Evolutionary conservation across 2,888 invertebrate genomes (phyloP).

Genomic region (Thera britannica): DNA sequence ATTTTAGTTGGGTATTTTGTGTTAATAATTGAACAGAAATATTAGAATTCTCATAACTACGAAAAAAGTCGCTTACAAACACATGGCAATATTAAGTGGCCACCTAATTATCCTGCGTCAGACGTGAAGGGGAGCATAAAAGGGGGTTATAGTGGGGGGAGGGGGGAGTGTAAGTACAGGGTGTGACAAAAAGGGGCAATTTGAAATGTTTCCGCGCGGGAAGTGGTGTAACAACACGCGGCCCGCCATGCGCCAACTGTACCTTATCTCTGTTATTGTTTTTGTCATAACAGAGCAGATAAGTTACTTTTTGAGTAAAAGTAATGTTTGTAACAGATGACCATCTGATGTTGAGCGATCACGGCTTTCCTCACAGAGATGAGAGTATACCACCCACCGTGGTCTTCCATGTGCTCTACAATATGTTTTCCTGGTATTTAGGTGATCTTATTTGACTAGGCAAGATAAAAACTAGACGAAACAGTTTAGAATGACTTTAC

Average conservation of each 20-base stretch:
- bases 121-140: conserved; percentile 1
- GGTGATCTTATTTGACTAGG: too few relatives aligned
- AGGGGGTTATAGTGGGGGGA: neutral
- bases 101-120: conserved; percentile 28
- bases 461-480: too few relatives aligned
- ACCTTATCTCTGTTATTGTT: conserved; percentile 22
- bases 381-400: too few relatives aligned
- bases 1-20: conserved; percentile 12
- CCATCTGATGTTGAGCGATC: too few relatives aligned
- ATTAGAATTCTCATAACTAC: conserved; percentile 10
- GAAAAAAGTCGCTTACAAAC: conserved; percentile 19
- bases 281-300: neutral
- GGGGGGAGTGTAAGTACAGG: conserved; percentile 27
- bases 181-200: conserved; percentile 38
- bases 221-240: conserved; percentile 20
- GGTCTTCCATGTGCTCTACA: too few relatives aligned
- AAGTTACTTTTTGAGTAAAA: too few relatives aligned
- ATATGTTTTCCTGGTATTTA: too few relatives aligned
- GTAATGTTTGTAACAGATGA: too few relatives aligned
- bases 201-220: conserved; percentile 35
- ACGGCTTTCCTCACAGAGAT: neutral
- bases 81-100: conserved; percentile 24
- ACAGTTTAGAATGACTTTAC: too few relatives aligned
- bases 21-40: conserved; percentile 11
- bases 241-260: conserved; percentile 11